These are phyloP conservation scores for Musca domestica DNA, from an alignment of 1,140 invertebrate genomes.

Conservation along the genomic window DNA sequence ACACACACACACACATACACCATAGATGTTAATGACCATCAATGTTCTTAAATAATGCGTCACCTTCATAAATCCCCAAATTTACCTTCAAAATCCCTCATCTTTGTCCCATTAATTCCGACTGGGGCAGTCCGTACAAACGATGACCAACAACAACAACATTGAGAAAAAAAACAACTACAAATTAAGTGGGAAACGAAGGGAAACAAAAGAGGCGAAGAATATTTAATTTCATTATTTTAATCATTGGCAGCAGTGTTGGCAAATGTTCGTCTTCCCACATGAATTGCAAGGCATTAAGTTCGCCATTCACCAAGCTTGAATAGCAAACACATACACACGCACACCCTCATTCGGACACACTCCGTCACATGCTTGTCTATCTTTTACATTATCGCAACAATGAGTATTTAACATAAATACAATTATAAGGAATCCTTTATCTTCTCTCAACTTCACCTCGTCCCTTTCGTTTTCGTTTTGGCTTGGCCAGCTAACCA, in stretches of 20 bases:
- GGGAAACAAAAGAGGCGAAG: not conserved
- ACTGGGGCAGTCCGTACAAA: no score
- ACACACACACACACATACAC: no score
- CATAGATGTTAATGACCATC: no score
- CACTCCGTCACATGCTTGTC: not conserved
- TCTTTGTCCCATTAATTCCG: no score
- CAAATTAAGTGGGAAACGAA: not conserved
- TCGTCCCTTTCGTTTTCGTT: no score
- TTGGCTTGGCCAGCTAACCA: no score
- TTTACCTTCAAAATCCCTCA: no score
- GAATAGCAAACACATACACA: not conserved
- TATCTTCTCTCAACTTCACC: not conserved
- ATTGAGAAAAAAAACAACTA: no score
- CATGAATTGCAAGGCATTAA: not conserved
- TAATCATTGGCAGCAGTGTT: not conserved
- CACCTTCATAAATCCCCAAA: no score
- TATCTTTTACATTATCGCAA: not conserved
- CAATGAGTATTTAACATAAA: constrained; percentile 12
- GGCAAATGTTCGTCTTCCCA: constrained; percentile 9
- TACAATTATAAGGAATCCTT: constrained; percentile 18
- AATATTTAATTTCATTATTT: constrained; percentile 19
- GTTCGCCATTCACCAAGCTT: not conserved
- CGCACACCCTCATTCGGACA: no score
- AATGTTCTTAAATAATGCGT: no score
- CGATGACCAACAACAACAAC: no score